Conservation (phyloP, 2,113 vertebrate genomes). For the Cinclus cinclus region DNA sequence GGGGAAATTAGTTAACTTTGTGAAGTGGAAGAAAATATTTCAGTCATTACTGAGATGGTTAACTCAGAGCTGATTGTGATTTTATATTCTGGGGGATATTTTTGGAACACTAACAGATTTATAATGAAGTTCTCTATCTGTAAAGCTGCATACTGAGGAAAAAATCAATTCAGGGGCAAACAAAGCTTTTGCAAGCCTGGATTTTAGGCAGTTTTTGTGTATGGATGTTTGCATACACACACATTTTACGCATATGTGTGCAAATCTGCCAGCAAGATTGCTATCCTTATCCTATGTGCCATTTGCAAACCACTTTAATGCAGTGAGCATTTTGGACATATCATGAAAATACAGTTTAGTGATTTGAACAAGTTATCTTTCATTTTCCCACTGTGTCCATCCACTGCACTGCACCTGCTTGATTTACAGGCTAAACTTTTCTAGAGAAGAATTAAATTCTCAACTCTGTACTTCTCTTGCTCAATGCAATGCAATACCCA, state of each 20-base stretch:
- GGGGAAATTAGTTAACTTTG: not conserved
- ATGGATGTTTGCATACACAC: not conserved
- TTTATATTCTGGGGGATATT: not conserved
- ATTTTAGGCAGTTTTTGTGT: not conserved
- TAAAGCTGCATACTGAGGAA: not conserved
- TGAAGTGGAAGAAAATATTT: not conserved
- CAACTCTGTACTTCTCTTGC: not conserved
- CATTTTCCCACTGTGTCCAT: not conserved
- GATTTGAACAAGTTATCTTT: not conserved
- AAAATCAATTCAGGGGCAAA: not conserved
- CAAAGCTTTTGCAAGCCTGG: not conserved
- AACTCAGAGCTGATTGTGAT: not conserved
- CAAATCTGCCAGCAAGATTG: constrained; percentile 16
- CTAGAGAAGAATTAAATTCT: not conserved
- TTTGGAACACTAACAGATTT: not conserved
- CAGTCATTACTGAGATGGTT: not conserved
- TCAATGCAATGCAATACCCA: not conserved
- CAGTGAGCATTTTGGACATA: not conserved
- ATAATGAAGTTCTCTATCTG: not conserved
- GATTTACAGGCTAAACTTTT: not conserved
- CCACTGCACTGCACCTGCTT: not conserved
- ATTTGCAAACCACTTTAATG: not conserved
- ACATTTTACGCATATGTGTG: not conserved
- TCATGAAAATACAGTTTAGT: not conserved
- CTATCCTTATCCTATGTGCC: not conserved